Evolutionary conservation across 2,797 vertebrate genomes (phyloP).

Genomic region (Morelia viridis): DNA sequence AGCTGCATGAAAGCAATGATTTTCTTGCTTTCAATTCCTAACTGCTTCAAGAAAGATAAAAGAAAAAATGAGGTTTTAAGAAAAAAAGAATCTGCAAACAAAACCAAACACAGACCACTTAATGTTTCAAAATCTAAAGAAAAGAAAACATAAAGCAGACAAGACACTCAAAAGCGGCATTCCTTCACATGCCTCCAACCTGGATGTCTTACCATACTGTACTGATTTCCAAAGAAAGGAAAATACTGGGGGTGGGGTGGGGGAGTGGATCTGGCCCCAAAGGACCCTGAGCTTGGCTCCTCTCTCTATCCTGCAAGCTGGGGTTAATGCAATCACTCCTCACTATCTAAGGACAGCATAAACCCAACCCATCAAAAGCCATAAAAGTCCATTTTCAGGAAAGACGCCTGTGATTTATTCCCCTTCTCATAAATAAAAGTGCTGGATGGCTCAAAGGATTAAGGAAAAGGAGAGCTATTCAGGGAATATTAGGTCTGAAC

Average conservation of each 20-base stretch:
- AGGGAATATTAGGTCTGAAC: background rate
- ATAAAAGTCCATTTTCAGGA: constrained; percentile 41
- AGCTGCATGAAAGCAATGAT: background rate
- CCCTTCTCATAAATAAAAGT: constrained; percentile 16
- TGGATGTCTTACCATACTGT: background rate
- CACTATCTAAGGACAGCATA: constrained; percentile 19
- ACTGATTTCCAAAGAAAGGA: background rate
- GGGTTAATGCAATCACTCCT: constrained; percentile 10
- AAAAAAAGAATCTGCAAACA: background rate
- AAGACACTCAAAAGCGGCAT: background rate
- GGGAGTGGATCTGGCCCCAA: background rate
- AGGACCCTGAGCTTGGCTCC: background rate
- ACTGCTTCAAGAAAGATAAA: background rate
- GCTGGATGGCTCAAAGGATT: constrained; percentile 28
- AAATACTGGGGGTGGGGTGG: too few relatives aligned
- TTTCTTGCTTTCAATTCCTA: background rate
- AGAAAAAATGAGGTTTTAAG: background rate
- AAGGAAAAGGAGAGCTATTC: constrained; percentile 3
- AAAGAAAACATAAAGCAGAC: background rate
- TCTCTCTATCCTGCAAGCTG: background rate
- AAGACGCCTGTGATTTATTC: constrained; percentile 16
- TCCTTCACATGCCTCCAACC: background rate
- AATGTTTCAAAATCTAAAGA: background rate
- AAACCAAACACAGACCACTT: background rate
- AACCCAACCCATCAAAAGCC: constrained; percentile 15